Conservation (phyloP, 2,797 vertebrate species). For the Acomys russatus region DNA sequence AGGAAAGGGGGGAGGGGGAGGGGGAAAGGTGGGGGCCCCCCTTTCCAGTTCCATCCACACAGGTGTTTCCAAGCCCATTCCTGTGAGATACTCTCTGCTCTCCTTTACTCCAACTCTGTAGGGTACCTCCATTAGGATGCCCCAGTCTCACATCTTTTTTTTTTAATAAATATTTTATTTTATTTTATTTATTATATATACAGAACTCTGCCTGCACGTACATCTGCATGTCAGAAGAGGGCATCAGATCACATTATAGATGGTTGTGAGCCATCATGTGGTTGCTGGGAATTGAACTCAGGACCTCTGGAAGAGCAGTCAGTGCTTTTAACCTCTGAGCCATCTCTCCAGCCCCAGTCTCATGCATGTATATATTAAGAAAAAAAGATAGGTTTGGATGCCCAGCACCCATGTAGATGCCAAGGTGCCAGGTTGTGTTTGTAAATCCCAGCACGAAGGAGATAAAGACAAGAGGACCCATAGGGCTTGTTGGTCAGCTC, state of each 20-base stretch:
- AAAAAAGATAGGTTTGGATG: neutral
- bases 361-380: slow-evolving; percentile 17
- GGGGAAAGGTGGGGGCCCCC: neutral
- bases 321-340: too few relatives aligned
- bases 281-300: too few relatives aligned
- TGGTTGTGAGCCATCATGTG: too few relatives aligned
- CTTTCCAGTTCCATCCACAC: slow-evolving; percentile 22
- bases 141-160: slow-evolving; percentile 55
- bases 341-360: too few relatives aligned
- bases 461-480: neutral
- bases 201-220: too few relatives aligned
- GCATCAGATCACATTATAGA: too few relatives aligned
- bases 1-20: neutral
- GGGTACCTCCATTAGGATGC: slow-evolving; percentile 78
- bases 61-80: slow-evolving; percentile 19
- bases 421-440: neutral
- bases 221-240: too few relatives aligned
- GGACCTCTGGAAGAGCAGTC: too few relatives aligned
- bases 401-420: neutral
- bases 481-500: neutral
- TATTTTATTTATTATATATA: too few relatives aligned
- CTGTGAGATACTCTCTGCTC: slow-evolving; percentile 9
- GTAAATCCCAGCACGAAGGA: neutral
- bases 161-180: too few relatives aligned
- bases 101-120: slow-evolving; percentile 75